phyloP scores from a whole-genome alignment of 1,140 invertebrate species.

The Drosophila bipectinata region DNA sequence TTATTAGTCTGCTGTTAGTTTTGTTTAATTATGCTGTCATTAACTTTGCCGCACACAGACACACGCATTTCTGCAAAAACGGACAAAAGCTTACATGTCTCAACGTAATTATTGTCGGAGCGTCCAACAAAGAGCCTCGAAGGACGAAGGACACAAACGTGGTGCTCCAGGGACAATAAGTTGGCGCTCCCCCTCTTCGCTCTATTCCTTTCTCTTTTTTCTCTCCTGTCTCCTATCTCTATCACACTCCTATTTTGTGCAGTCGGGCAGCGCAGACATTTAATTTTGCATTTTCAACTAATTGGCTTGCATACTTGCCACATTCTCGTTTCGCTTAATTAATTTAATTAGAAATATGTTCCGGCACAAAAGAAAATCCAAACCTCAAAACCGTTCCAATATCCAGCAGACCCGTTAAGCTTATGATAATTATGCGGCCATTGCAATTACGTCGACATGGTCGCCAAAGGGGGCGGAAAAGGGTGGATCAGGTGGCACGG shows the following conservation, averaged over 20 bases:
- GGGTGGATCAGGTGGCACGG: background rate
- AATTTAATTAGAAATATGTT: constrained; percentile 81
- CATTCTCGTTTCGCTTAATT: constrained; percentile 74
- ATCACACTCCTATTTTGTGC: background rate
- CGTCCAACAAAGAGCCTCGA: constrained; percentile 43
- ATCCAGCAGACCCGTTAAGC: constrained; percentile 36
- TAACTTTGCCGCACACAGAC: constrained; percentile 72
- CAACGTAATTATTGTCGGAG: constrained; percentile 70
- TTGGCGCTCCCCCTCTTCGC: constrained; percentile 1
- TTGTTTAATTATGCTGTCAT: constrained; percentile 82
- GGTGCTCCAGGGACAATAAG: constrained; percentile 29
- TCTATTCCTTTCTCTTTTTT: too few relatives aligned
- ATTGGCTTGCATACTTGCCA: constrained; percentile 72
- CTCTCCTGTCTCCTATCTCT: background rate
- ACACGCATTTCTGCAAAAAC: constrained; percentile 37
- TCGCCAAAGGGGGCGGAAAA: constrained; percentile 3
- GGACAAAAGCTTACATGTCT: constrained; percentile 76
- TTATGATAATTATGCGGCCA: constrained; percentile 51
- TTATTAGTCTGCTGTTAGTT: constrained; percentile 80
- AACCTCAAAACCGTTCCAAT: constrained; percentile 45
- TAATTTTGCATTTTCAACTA: constrained; percentile 80
- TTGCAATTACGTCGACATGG: constrained; percentile 27
- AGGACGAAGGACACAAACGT: constrained; percentile 15
- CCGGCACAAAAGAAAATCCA: constrained; percentile 60
- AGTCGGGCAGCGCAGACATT: constrained; percentile 55